A percentile compares a stretch with the other conserved stretches of the same genome.
Conservation (phyloP, 23 tunicate genomes). For the Clavelina lepadiformis region DNA sequence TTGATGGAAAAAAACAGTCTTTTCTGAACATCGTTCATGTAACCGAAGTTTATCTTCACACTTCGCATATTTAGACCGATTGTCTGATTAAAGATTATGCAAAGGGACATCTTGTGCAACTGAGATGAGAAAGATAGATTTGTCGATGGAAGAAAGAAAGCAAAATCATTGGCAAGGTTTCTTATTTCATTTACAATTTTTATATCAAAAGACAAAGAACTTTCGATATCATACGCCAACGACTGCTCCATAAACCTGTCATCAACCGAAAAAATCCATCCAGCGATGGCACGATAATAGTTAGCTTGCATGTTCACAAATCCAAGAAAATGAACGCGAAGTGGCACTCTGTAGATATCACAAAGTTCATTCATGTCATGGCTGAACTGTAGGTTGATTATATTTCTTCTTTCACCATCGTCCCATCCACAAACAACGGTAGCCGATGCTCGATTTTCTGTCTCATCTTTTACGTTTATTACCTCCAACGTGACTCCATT, state of each 20-base stretch:
- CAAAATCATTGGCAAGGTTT: neutral
- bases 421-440: no score
- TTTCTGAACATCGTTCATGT: neutral
- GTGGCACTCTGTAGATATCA: neutral
- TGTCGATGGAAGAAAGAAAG: neutral
- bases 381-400: neutral
- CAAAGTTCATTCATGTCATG: neutral
- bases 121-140: neutral
- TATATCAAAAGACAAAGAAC: neutral
- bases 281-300: no score
- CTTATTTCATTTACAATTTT: neutral
- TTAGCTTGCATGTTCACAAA: no score
- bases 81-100: slow-evolving; percentile 1
- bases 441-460: no score
- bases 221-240: no score
- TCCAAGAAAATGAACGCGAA: neutral
- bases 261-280: no score
- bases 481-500: slow-evolving; percentile 1
- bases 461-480: neutral
- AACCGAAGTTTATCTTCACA: neutral
- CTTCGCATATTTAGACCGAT: neutral
- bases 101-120: neutral
- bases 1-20: neutral
- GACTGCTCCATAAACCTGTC: no score
- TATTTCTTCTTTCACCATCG: no score